Conservation (phyloP, 1,140 invertebrate genomes). For the Meloidogyne exigua region DNA sequence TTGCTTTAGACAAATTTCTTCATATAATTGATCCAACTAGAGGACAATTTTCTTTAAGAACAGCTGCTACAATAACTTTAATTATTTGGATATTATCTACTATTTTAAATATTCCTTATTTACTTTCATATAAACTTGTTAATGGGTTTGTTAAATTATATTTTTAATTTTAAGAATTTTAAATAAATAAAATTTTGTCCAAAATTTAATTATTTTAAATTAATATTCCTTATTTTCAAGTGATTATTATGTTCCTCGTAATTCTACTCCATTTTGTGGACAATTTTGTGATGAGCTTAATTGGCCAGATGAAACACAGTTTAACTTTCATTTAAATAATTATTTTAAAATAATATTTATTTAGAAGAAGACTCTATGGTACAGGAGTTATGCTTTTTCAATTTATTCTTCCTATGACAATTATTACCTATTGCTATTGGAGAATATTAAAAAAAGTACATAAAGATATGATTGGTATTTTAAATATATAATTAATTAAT, state of each 20-base stretch:
- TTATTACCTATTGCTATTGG: slow-evolving; percentile 62
- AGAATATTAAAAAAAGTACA: slow-evolving; percentile 57
- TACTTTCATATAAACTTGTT: slow-evolving; percentile 49
- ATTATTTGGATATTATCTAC: slow-evolving; percentile 58
- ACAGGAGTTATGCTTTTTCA: slow-evolving; percentile 59
- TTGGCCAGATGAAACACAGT: slow-evolving; percentile 55
- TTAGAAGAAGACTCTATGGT: slow-evolving; percentile 54
- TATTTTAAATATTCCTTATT: slow-evolving; percentile 59
- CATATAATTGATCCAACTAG: slow-evolving; percentile 39
- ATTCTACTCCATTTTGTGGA: slow-evolving; percentile 49
- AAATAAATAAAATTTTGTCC: too few relatives aligned
- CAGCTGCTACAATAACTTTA: slow-evolving; percentile 47
- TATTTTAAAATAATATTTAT: too few relatives aligned
- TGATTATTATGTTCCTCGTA: slow-evolving; percentile 51
- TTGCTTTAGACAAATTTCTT: slow-evolving; percentile 58
- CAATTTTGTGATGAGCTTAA: slow-evolving; percentile 52
- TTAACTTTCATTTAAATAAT: too few relatives aligned
- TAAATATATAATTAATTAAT: background rate
- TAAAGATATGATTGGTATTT: slow-evolving; percentile 55
- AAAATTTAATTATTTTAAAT: too few relatives aligned
- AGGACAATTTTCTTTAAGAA: slow-evolving; percentile 45
- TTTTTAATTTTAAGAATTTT: too few relatives aligned
- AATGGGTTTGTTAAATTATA: slow-evolving; percentile 32
- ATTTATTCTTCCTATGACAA: slow-evolving; percentile 61
- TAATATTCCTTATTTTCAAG: background rate